A percentile compares a stretch with the other conserved stretches of the same genome.
phyloP scores from a whole-genome alignment of 2,888 invertebrate species.

The Brachyopa scutellaris region DNA sequence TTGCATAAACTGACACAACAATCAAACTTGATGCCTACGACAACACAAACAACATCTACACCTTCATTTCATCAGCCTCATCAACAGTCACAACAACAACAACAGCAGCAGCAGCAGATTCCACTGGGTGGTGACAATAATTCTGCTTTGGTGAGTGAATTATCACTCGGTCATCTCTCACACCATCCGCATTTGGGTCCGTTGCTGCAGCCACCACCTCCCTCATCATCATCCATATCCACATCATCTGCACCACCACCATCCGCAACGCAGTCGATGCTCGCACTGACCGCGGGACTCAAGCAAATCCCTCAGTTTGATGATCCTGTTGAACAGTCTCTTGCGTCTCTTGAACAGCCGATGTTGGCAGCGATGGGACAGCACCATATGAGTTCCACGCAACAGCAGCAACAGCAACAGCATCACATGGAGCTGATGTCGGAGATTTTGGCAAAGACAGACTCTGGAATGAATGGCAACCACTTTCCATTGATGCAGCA shows the following conservation, averaged over 20 bases:
- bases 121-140: constrained; percentile 49
- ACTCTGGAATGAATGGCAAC: constrained; percentile 79
- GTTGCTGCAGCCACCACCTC: constrained; percentile 77
- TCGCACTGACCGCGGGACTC: constrained; percentile 77
- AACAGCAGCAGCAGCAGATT: constrained; percentile 61
- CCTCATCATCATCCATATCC: constrained; percentile 61
- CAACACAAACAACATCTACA: constrained; percentile 63
- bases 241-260: constrained; percentile 54
- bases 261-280: constrained; percentile 73
- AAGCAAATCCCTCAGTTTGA: constrained; percentile 83
- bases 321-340: constrained; percentile 88
- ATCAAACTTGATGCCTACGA: constrained; percentile 73
- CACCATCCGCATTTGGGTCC: constrained; percentile 61
- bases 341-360: constrained; percentile 87
- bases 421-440: constrained; percentile 82
- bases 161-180: constrained; percentile 61
- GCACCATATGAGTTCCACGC: constrained; percentile 82
- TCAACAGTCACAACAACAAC: constrained; percentile 33
- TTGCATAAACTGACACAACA: constrained; percentile 77
- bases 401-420: constrained; percentile 80
- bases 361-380: constrained; percentile 81
- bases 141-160: constrained; percentile 62
- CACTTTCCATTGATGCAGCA: constrained; percentile 78
- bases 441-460: constrained; percentile 79
- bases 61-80: constrained; percentile 69